These are phyloP conservation scores for Elmis aenea DNA, from an alignment of 2,888 invertebrate genomes.

Conservation along the genomic window DNA sequence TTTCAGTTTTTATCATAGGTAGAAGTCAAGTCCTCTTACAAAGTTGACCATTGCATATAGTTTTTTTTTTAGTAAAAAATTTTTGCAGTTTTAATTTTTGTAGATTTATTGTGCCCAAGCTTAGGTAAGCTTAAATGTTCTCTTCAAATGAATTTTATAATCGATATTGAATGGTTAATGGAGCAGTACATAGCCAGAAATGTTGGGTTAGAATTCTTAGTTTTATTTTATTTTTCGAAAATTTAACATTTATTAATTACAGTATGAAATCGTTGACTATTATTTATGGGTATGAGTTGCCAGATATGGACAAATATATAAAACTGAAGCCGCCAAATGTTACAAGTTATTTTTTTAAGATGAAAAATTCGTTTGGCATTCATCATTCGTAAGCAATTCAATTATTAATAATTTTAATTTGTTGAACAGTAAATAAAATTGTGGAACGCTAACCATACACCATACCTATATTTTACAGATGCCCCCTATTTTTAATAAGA, in stretches of 20 bases:
- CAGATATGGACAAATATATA: slow-evolving; percentile 45
- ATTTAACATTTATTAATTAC: slow-evolving; percentile 6
- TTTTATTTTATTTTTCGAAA: no score
- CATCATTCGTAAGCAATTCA: slow-evolving; percentile 84
- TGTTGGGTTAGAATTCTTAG: slow-evolving; percentile 55
- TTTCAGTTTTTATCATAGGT: no score
- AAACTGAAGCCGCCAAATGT: slow-evolving; percentile 60
- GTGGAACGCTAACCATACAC: no score
- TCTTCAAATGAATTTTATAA: slow-evolving; percentile 90
- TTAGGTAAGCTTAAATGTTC: slow-evolving; percentile 69
- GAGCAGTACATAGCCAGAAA: slow-evolving; percentile 78
- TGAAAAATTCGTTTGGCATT: slow-evolving; percentile 76
- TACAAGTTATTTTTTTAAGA: slow-evolving; percentile 61
- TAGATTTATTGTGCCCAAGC: slow-evolving; percentile 74
- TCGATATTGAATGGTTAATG: slow-evolving; percentile 83
- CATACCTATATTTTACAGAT: no score
- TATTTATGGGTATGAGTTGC: slow-evolving; percentile 68
- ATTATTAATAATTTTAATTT: no score
- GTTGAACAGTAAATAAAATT: no score
- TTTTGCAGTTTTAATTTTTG: no score
- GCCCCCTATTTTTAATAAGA: no score
- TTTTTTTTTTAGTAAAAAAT: no score
- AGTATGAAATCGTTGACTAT: slow-evolving; percentile 68
- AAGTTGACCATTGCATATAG: no score
- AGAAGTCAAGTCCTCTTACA: no score